Conservation (phyloP, 1,140 invertebrate species). For the Planococcus citri region DNA sequence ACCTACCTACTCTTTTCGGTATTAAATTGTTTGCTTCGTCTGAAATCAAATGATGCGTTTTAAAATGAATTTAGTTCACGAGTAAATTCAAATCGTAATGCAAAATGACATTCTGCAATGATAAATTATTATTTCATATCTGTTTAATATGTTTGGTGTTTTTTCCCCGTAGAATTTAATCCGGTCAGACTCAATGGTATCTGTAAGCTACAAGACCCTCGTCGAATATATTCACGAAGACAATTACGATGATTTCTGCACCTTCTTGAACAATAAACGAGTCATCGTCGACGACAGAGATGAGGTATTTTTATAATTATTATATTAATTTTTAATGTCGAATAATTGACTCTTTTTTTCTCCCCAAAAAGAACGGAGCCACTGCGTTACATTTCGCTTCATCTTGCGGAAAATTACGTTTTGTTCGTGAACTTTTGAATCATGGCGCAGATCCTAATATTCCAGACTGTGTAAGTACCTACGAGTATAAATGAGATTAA, state of each 20-base stretch:
- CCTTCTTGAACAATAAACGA: constrained; percentile 67
- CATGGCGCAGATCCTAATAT: constrained; percentile 79
- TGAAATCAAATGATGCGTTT: too few relatives aligned
- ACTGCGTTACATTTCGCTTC: constrained; percentile 83
- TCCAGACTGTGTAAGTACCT: constrained; percentile 67
- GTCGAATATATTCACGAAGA: constrained; percentile 66
- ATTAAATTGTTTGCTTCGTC: too few relatives aligned
- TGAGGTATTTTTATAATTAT: constrained; percentile 47
- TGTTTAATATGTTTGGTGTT: constrained; percentile 23
- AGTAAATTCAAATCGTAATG: background rate
- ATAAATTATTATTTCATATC: background rate
- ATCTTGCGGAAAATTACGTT: constrained; percentile 60
- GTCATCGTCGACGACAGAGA: constrained; percentile 76
- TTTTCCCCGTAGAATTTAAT: constrained; percentile 41
- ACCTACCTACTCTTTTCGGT: too few relatives aligned
- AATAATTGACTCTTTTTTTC: too few relatives aligned
- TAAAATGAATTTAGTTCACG: background rate
- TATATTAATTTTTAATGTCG: background rate
- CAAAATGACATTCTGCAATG: too few relatives aligned
- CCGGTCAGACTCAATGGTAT: constrained; percentile 72
- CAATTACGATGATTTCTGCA: constrained; percentile 61
- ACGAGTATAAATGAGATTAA: constrained; percentile 2
- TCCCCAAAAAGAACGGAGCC: constrained; percentile 64
- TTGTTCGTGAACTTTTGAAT: constrained; percentile 68
- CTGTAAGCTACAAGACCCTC: constrained; percentile 64